Evolutionary conservation across 2,888 invertebrate genomes (phyloP).

Genomic region (Watsonalla binaria): DNA sequence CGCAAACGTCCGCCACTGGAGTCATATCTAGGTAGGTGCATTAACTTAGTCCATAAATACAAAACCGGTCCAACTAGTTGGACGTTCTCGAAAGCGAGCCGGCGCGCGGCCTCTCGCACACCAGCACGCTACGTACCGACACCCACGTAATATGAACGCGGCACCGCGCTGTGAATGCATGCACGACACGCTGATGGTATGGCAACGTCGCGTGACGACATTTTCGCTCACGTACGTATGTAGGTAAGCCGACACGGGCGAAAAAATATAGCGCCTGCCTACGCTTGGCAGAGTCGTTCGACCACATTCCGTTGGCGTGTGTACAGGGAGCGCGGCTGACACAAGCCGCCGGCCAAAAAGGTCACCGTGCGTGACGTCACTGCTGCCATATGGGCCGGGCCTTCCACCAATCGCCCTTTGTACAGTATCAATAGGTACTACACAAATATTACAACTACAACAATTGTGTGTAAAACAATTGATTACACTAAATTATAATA

Average conservation of each 20-base stretch:
- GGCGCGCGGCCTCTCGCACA: conserved; percentile 70
- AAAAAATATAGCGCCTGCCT: conserved; percentile 75
- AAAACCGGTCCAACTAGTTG: conserved; percentile 74
- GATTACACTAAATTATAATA: neutral
- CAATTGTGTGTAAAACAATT: no score
- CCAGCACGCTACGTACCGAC: conserved; percentile 56
- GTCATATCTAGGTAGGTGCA: conserved; percentile 74
- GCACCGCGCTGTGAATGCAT: conserved; percentile 62
- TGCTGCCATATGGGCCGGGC: conserved; percentile 65
- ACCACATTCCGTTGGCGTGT: conserved; percentile 75
- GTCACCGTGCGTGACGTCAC: conserved; percentile 72
- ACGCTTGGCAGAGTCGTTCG: conserved; percentile 74
- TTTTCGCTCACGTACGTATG: conserved; percentile 77
- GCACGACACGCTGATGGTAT: conserved; percentile 59
- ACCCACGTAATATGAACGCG: conserved; percentile 69
- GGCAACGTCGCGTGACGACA: conserved; percentile 81
- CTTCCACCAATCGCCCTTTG: conserved; percentile 20
- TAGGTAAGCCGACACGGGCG: conserved; percentile 67
- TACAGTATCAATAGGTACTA: neutral
- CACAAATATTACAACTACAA: neutral
- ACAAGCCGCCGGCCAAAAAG: conserved; percentile 69
- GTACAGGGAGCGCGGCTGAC: conserved; percentile 52
- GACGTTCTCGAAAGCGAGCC: conserved; percentile 77
- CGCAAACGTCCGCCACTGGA: conserved; percentile 66
- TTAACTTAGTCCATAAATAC: conserved; percentile 75